Evolutionary conservation across 2,888 invertebrate genomes (phyloP).

Genomic region (Cephus sareptanus): DNA sequence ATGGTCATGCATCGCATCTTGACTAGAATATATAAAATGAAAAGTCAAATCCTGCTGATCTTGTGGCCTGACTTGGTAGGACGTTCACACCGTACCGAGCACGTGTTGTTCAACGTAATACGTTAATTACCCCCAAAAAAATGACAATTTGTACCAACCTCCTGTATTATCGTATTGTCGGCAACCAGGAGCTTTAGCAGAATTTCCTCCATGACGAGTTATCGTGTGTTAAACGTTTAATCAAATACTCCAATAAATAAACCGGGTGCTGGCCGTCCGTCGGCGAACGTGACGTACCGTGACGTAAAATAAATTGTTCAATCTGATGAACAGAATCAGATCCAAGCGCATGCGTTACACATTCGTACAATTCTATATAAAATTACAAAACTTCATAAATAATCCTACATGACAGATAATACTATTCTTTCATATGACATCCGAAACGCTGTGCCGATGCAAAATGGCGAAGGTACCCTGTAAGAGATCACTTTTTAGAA

Average conservation of each 20-base stretch:
- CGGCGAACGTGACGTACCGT: not conserved
- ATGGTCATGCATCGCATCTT: not conserved
- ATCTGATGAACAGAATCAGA: not conserved
- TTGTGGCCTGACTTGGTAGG: not conserved
- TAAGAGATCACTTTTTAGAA: not conserved
- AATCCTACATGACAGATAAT: not conserved
- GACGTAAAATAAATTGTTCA: not conserved
- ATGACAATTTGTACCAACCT: constrained; percentile 66
- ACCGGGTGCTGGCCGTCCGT: not conserved
- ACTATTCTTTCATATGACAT: not conserved
- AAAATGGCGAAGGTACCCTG: not conserved
- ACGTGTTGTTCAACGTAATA: constrained; percentile 22
- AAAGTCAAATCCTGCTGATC: not conserved
- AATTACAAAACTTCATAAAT: not conserved
- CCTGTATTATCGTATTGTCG: constrained; percentile 71
- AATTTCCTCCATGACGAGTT: constrained; percentile 70
- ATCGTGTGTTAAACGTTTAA: not conserved
- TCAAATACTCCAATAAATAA: not conserved
- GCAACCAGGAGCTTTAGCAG: constrained; percentile 72
- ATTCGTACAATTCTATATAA: not conserved
- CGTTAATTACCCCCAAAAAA: not conserved
- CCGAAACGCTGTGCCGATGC: not conserved
- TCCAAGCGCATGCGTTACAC: not conserved
- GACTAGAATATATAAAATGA: not conserved
- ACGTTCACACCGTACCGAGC: constrained; percentile 12